Conservation (phyloP, 2,797 vertebrate genomes). For the Selene dorsalis region DNA sequence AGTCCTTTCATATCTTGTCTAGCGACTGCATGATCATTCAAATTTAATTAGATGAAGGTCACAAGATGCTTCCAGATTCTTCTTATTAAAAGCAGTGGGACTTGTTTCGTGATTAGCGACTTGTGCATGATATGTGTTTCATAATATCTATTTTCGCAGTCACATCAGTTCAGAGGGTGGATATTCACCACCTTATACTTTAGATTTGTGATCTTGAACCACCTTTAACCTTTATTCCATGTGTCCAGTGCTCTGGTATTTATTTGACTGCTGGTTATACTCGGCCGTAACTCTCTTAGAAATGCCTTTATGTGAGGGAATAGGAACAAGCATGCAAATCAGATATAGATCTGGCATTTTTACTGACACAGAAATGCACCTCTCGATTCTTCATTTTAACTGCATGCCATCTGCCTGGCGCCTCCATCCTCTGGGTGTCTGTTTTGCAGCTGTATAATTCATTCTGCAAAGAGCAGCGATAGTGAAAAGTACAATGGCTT, state of each 20-base stretch:
- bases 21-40: slow-evolving; percentile 1
- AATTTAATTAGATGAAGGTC: slow-evolving; percentile 25
- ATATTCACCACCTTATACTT: slow-evolving; percentile 1
- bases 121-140: neutral
- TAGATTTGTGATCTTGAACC: neutral
- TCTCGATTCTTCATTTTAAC: slow-evolving; percentile 73
- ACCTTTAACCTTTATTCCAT: slow-evolving; percentile 16
- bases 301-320: slow-evolving; percentile 47
- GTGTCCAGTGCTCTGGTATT: slow-evolving; percentile 12
- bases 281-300: slow-evolving; percentile 15
- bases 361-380: slow-evolving; percentile 71
- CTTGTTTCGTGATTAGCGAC: neutral
- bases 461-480: slow-evolving; percentile 29
- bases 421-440: slow-evolving; percentile 45
- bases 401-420: slow-evolving; percentile 26
- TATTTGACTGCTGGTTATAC: slow-evolving; percentile 17
- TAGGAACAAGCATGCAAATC: slow-evolving; percentile 72
- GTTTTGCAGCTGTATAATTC: slow-evolving; percentile 42
- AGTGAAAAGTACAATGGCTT: slow-evolving; percentile 36
- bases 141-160: neutral
- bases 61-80: neutral
- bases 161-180: neutral
- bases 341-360: slow-evolving; percentile 67
- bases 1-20: slow-evolving; percentile 4
- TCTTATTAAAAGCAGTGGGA: neutral